Evolutionary conservation across 1,140 invertebrate species (phyloP).

Genomic region (Heliconius hewitsoni): DNA sequence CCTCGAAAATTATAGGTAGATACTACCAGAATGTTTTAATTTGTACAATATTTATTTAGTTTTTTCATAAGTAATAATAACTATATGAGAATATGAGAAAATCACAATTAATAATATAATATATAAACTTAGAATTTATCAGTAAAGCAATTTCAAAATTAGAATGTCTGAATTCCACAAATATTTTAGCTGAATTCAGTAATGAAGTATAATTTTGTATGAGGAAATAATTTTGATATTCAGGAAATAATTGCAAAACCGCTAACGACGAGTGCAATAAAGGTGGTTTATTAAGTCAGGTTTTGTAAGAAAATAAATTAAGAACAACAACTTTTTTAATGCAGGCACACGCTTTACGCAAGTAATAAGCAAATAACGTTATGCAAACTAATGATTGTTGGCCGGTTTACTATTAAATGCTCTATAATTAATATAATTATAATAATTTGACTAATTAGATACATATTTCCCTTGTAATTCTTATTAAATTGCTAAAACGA

Average conservation of each 20-base stretch:
- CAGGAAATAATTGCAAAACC: conserved; percentile 7
- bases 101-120: neutral
- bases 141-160: conserved; percentile 4
- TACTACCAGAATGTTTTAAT: neutral
- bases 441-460: neutral
- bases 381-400: neutral
- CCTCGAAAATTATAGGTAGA: too few relatives aligned
- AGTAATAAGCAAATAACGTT: conserved; percentile 9
- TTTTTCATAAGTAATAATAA: neutral
- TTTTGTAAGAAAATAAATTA: conserved; percentile 10
- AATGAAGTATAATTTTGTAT: conserved; percentile 7
- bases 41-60: neutral
- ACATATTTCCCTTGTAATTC: neutral
- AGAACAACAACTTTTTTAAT: neutral
- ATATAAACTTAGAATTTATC: neutral
- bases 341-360: neutral
- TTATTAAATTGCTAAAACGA: neutral
- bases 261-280: neutral
- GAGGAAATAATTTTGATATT: conserved; percentile 13
- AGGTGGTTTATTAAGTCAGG: conserved; percentile 6
- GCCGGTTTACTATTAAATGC: neutral
- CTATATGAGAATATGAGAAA: neutral
- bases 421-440: neutral
- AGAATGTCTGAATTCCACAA: conserved; percentile 10
- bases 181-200: conserved; percentile 5